Percentiles rank a stretch among this genome's conserved stretches.
phyloP scores from a whole-genome alignment of 2,888 invertebrate species.

The Macrosoma leucophasiata region DNA sequence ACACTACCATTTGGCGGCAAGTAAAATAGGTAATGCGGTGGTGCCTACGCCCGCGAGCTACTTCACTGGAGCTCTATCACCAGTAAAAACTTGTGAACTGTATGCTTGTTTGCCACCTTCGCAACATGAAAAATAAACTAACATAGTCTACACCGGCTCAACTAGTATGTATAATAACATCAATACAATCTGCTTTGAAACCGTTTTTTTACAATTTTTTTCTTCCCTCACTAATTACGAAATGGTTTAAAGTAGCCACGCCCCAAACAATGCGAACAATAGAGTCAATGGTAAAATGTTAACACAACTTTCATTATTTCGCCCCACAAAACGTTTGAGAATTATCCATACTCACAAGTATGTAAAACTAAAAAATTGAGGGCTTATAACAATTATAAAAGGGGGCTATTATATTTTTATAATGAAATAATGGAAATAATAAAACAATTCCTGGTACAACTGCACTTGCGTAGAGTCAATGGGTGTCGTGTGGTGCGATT shows the following conservation, averaged over 20 bases:
- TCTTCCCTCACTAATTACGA: slow-evolving; percentile 10
- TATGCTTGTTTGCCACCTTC: too few relatives aligned
- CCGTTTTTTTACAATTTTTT: too few relatives aligned
- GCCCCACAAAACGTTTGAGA: slow-evolving; percentile 13
- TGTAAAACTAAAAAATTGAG: slow-evolving; percentile 21
- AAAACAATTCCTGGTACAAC: slow-evolving; percentile 32
- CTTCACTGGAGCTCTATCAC: too few relatives aligned
- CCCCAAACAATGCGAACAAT: slow-evolving; percentile 26
- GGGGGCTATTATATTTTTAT: slow-evolving; percentile 18
- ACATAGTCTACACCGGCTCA: too few relatives aligned
- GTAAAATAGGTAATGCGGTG: too few relatives aligned
- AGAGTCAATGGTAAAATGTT: slow-evolving; percentile 21
- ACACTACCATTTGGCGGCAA: too few relatives aligned
- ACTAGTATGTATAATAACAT: too few relatives aligned
- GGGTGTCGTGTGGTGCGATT: slow-evolving; percentile 31
- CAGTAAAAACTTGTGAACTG: too few relatives aligned
- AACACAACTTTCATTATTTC: slow-evolving; percentile 18
- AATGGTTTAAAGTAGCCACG: slow-evolving; percentile 26
- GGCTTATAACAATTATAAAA: slow-evolving; percentile 31
- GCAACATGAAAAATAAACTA: too few relatives aligned
- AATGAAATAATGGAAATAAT: slow-evolving; percentile 31
- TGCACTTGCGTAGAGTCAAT: slow-evolving; percentile 30
- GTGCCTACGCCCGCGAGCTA: too few relatives aligned
- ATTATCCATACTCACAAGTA: slow-evolving; percentile 17
- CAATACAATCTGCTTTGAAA: too few relatives aligned